Conservation (phyloP, 2,888 invertebrate species). For the Drosophila percnosoma region DNA sequence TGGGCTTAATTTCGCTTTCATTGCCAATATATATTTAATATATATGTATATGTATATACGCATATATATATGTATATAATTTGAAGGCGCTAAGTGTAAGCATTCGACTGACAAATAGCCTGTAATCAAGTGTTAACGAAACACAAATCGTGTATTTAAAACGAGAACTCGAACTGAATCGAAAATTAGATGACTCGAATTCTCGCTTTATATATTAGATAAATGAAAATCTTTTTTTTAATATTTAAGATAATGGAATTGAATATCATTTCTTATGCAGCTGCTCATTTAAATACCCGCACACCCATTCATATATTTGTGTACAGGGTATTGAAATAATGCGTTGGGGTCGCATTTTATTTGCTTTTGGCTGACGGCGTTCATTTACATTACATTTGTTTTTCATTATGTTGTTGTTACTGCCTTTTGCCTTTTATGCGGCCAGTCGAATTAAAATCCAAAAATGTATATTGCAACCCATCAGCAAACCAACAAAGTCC, state of each 20-base stretch:
- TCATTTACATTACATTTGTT: slow-evolving; percentile 32
- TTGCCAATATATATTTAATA: slow-evolving; percentile 5
- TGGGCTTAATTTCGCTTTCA: slow-evolving; percentile 30
- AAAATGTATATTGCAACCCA: not conserved
- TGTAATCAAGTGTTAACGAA: not conserved
- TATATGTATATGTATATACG: not conserved
- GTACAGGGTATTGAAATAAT: slow-evolving; percentile 48
- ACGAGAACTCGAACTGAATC: too few relatives aligned
- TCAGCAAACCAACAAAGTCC: slow-evolving; percentile 32
- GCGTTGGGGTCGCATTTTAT: slow-evolving; percentile 52
- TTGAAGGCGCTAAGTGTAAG: too few relatives aligned
- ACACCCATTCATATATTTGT: rapidly evolving
- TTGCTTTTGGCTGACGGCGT: slow-evolving; percentile 30
- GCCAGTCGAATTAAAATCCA: slow-evolving; percentile 61
- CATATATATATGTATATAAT: too few relatives aligned
- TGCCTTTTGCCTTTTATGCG: slow-evolving; percentile 57
- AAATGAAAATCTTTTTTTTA: not conserved
- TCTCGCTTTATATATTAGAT: not conserved
- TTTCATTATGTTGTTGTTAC: slow-evolving; percentile 30
- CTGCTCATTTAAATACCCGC: not conserved
- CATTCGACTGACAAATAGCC: not conserved
- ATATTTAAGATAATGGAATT: not conserved
- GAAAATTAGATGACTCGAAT: not conserved
- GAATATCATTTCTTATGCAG: not conserved
- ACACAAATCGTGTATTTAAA: not conserved